Conservation (phyloP, 2,113 vertebrate genomes). For the Chlamydotis undulata region DNA sequence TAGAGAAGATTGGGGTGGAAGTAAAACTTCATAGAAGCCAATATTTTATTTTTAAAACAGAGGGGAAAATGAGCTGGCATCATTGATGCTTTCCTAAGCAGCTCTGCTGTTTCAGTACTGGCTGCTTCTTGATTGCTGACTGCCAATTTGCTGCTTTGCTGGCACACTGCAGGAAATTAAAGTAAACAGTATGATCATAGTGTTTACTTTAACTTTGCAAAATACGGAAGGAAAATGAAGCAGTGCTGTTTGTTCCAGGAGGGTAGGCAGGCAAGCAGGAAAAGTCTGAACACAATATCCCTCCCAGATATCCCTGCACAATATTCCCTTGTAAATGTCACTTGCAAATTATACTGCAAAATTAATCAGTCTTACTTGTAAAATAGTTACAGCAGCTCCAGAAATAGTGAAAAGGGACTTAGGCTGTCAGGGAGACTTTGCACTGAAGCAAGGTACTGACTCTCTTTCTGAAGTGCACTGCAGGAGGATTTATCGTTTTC, state of each 20-base stretch:
- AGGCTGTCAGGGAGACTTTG: not conserved
- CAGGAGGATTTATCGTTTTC: constrained; percentile 7
- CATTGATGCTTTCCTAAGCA: constrained; percentile 54
- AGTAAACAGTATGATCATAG: constrained; percentile 71
- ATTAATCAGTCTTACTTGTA: constrained; percentile 44
- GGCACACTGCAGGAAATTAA: constrained; percentile 67
- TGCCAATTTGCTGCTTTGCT: constrained; percentile 73
- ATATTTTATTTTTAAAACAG: constrained; percentile 58
- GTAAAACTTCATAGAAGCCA: constrained; percentile 37
- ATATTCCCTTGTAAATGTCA: constrained; percentile 55
- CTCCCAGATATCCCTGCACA: constrained; percentile 22
- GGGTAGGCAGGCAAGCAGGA: constrained; percentile 58
- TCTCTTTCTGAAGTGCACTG: not conserved
- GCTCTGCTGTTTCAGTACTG: constrained; percentile 56
- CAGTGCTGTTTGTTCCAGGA: constrained; percentile 66
- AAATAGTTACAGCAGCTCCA: constrained; percentile 25
- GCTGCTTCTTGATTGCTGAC: constrained; percentile 60
- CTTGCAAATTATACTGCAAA: constrained; percentile 35
- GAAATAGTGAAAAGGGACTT: not conserved
- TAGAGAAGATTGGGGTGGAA: constrained; percentile 5
- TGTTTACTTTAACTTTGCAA: constrained; percentile 71
- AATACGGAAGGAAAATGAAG: constrained; percentile 69
- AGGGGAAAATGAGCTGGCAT: constrained; percentile 46
- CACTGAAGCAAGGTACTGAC: not conserved
- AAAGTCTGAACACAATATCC: constrained; percentile 55